Conservation (phyloP, 2,888 invertebrate genomes). For the Amiota communis region DNA sequence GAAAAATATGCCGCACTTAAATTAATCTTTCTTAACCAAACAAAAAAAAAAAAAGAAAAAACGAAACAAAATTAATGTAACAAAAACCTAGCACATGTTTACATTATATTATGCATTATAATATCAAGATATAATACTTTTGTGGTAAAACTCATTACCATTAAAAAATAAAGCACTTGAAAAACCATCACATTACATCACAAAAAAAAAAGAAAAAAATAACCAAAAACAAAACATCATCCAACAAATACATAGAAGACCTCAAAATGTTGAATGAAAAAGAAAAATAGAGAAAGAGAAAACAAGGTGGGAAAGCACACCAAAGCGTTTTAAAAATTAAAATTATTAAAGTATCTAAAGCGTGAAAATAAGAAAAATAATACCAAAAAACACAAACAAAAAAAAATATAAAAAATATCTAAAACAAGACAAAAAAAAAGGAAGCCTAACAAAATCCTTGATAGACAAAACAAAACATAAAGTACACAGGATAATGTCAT, state of each 20-base stretch:
- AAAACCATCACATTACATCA: not conserved
- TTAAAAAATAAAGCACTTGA: too few species aligned
- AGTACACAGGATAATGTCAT: conserved; percentile 1
- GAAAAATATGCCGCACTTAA: not conserved
- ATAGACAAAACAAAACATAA: not conserved
- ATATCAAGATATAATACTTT: not conserved
- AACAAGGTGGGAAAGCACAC: not conserved
- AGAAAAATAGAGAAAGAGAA: not conserved
- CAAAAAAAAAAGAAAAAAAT: not conserved
- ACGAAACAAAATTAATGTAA: not conserved
- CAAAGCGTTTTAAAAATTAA: conserved; percentile 23
- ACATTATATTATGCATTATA: not conserved
- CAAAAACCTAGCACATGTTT: not conserved
- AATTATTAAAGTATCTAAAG: conserved; percentile 4
- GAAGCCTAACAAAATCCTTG: not conserved
- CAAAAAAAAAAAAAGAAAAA: not conserved
- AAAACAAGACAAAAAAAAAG: not conserved
- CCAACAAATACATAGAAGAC: conserved; percentile 11
- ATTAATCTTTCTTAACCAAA: not conserved
- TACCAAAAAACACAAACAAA: not conserved
- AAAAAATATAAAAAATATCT: not conserved
- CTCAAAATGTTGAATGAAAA: not conserved
- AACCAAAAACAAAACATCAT: not conserved
- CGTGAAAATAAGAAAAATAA: not conserved
- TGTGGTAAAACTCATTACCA: too few species aligned